Evolutionary conservation across 2,797 vertebrate species (phyloP).

Genomic region (Betta splendens): DNA sequence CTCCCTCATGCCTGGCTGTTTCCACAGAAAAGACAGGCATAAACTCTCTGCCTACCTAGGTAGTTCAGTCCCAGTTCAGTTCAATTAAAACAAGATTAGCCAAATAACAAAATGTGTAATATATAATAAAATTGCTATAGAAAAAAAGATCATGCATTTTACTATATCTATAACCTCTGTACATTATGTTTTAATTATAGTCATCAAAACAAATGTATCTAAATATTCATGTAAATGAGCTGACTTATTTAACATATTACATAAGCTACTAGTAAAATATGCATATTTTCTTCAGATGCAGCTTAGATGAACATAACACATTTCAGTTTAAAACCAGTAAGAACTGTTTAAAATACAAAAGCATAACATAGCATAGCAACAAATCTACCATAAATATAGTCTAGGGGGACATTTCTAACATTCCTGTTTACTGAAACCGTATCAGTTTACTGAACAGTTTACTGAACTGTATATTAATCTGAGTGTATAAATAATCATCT

Average conservation of each 20-base stretch:
- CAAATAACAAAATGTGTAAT: neutral
- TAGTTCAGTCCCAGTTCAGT: slow-evolving; percentile 21
- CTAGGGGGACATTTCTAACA: neutral
- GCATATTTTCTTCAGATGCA: neutral
- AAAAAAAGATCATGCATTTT: neutral
- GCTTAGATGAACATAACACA: neutral
- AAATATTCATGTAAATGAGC: neutral
- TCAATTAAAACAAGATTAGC: neutral
- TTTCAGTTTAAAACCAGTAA: too few species aligned
- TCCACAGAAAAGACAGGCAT: slow-evolving; percentile 55
- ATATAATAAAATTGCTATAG: neutral
- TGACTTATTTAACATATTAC: neutral
- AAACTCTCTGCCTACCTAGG: slow-evolving; percentile 41
- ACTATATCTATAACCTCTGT: neutral
- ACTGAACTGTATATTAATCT: neutral
- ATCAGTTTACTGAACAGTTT: neutral
- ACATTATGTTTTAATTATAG: neutral
- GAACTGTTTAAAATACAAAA: too few species aligned
- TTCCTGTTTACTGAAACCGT: neutral
- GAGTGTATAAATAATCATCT: neutral
- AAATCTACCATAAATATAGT: neutral
- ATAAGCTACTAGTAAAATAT: too few species aligned
- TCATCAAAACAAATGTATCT: neutral
- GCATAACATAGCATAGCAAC: too few species aligned
- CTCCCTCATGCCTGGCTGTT: slow-evolving; percentile 74